Base-by-base conservation (phyloP, 2,888 invertebrate species). In the Baronia brevicornis region DNA sequence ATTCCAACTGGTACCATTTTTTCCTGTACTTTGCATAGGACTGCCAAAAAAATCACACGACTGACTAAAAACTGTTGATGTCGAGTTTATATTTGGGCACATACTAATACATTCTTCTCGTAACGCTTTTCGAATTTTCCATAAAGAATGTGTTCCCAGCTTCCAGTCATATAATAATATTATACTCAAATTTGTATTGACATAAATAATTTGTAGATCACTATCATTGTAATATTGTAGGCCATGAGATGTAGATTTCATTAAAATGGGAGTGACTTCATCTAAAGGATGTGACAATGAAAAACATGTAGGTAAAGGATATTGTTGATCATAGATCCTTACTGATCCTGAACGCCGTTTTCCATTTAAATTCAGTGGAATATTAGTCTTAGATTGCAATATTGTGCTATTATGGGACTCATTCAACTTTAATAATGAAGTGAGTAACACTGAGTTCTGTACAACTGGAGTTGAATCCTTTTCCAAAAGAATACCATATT, bases 241-340 rank as follows among this genome's bases (percentile, higher is more conserved):
- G 0, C 82, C 79, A 33, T 84, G 84, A 1, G 73, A 77, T 38
- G 88, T 85, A 7, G 91, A 89, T 57, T 90, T 91, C 39, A 91
- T 85, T 4, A 94, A 73, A 17, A 97, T 88, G 0, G 97, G 97
- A 33, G 92, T 91, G 12, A 96, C 91, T 73, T 97, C 97, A 66
- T 97, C 95, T 30, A 97, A 74, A 0, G 97, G 97, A 85, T 97
- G 96, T 1, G 91, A 87, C 36, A 97, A 73, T 4, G 95, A 95
- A 68, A 94, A 97, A 26, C 96, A 86, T 0, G 92, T 90, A 0
- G 96, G 94, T 56, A 93, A 84, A 0, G 84, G 78, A 28, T 87
- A 79, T 20, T 85, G 84, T n/a, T 69, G 64, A 2, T 84, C 84
- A 15, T 63, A 77, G 0, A 57, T 68, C 1, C 72, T 67, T 0